These are phyloP conservation scores for Globia sparganii DNA, from an alignment of 2,888 invertebrate genomes.

Conservation along the genomic window DNA sequence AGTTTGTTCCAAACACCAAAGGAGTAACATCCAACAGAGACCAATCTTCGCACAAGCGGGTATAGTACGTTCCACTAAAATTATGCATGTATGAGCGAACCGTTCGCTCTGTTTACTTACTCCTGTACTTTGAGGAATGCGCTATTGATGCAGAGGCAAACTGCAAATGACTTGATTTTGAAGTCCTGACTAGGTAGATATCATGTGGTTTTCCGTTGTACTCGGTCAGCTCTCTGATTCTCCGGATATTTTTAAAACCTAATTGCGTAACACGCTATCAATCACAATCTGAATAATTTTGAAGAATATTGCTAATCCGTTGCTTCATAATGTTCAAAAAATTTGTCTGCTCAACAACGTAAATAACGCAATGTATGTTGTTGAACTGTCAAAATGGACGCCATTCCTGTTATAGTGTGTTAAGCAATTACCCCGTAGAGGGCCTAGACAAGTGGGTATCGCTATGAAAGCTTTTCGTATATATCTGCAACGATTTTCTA, in stretches of 20 bases:
- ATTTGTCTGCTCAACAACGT: neutral
- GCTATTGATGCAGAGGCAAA: slow-evolving; percentile 14
- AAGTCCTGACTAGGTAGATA: neutral
- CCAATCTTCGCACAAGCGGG: slow-evolving; percentile 20
- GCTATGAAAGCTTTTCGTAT: neutral
- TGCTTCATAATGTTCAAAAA: too few species aligned
- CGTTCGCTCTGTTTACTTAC: slow-evolving; percentile 30
- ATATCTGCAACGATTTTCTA: neutral
- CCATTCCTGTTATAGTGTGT: neutral
- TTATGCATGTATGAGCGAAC: slow-evolving; percentile 44
- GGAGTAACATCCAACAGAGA: too few species aligned
- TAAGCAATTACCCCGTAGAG: neutral
- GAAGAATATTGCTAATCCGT: too few species aligned
- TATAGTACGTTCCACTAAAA: slow-evolving; percentile 7
- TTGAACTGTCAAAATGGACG: neutral
- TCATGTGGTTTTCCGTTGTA: neutral
- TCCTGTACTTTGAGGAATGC: slow-evolving; percentile 22
- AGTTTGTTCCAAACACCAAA: neutral
- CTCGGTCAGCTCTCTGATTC: neutral
- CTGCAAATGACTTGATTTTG: slow-evolving; percentile 24
- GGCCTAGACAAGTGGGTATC: neutral
- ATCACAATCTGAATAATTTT: neutral
- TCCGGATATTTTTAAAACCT: neutral
- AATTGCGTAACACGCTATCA: too few species aligned
- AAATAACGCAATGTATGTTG: neutral